A percentile compares a stretch with the other conserved stretches of the same genome.
phyloP scores from a whole-genome alignment of 1,140 invertebrate species.

The Ephestia elutella region DNA sequence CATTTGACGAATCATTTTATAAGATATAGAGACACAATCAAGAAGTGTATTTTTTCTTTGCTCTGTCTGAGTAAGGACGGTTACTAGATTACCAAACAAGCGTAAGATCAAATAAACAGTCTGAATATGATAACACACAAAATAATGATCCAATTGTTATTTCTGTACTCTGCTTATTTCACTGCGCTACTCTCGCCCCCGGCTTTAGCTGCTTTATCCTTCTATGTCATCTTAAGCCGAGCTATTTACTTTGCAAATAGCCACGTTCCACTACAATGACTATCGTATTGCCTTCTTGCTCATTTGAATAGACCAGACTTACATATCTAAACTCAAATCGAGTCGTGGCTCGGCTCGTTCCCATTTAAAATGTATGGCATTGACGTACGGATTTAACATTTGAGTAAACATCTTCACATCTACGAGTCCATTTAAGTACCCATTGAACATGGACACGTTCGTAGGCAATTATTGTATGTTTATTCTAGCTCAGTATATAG shows the following conservation, averaged over 20 bases:
- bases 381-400: slow-evolving; percentile 28
- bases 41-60: too few species aligned
- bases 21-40: too few species aligned
- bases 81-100: too few species aligned
- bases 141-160: too few species aligned
- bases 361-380: slow-evolving; percentile 18
- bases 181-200: slow-evolving; percentile 14
- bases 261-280: slow-evolving; percentile 5
- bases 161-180: not conserved
- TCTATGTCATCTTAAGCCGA: slow-evolving; percentile 21
- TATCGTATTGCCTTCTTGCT: not conserved
- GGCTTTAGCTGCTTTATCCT: slow-evolving; percentile 17
- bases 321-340: not conserved
- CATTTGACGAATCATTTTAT: too few species aligned
- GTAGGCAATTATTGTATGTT: not conserved
- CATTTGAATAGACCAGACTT: not conserved
- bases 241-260: slow-evolving; percentile 14
- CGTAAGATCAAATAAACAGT: too few species aligned
- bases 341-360: not conserved
- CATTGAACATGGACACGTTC: not conserved
- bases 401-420: slow-evolving; percentile 22
- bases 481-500: not conserved
- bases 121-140: not conserved
- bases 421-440: not conserved
- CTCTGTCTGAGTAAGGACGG: too few species aligned